A percentile compares a stretch with the other conserved stretches of the same genome.
Evolutionary conservation across 2,888 invertebrate genomes (phyloP).

Genomic region (Drosophila prolongata): DNA sequence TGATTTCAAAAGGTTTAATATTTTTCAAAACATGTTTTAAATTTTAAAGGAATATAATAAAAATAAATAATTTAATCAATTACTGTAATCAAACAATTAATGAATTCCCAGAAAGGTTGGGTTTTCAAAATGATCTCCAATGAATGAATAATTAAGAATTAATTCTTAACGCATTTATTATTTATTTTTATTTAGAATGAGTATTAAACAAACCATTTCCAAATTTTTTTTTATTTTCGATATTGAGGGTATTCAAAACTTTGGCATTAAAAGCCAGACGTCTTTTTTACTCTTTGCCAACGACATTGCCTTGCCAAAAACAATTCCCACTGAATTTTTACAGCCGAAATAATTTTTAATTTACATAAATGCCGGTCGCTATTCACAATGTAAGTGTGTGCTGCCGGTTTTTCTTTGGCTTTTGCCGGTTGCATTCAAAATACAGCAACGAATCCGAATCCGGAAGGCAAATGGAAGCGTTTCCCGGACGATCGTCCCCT

Average conservation of each 20-base stretch:
- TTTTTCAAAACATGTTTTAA: no score
- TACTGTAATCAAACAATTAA: no score
- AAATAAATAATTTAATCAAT: no score
- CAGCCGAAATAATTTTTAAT: slow-evolving; percentile 77
- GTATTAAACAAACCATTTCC: no score
- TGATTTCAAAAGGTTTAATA: not conserved
- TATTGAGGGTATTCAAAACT: slow-evolving; percentile 1
- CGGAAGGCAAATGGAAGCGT: slow-evolving; percentile 57
- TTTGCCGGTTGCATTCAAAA: slow-evolving; percentile 22
- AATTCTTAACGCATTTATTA: no score
- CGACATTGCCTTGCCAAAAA: slow-evolving; percentile 65
- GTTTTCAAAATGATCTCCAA: no score
- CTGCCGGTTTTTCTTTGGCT: slow-evolving; percentile 18
- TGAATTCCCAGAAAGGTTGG: no score
- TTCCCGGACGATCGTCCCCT: slow-evolving; percentile 41
- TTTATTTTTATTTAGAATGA: no score
- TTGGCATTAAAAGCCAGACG: no score
- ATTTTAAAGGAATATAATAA: no score
- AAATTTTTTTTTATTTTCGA: no score
- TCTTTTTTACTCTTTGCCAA: slow-evolving; percentile 20
- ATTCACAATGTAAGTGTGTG: slow-evolving; percentile 22
- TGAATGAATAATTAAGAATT: no score
- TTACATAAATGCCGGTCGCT: slow-evolving; percentile 75
- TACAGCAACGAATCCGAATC: slow-evolving; percentile 27
- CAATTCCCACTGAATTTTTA: slow-evolving; percentile 76